A percentile compares a stretch with the other conserved stretches of the same genome.
Conservation (phyloP, 2,797 vertebrate genomes). For the Phataginus tricuspis region DNA sequence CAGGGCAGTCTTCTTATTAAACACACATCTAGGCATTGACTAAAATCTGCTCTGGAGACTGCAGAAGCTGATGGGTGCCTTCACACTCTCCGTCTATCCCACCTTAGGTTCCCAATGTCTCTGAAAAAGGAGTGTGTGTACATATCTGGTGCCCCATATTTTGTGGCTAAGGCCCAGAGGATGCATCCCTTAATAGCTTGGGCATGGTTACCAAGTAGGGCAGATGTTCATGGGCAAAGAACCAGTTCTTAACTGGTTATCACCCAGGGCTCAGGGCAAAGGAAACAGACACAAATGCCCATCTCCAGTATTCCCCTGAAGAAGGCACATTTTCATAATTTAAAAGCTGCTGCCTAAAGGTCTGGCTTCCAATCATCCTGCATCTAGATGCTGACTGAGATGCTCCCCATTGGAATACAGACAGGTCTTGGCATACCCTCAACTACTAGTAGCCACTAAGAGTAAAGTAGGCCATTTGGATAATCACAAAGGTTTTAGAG, state of each 20-base stretch:
- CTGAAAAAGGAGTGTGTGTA: not conserved
- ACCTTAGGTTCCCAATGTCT: not conserved
- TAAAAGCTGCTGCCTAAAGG: not conserved
- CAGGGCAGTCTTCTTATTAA: not conserved
- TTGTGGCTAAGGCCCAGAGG: not conserved
- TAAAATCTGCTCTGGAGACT: not conserved
- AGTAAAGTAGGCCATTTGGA: not conserved
- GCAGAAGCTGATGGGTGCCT: not conserved
- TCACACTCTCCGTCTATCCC: not conserved
- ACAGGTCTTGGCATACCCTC: not conserved
- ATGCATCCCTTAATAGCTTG: not conserved
- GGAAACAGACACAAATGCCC: not conserved
- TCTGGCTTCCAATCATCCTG: not conserved
- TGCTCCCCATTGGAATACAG: not conserved
- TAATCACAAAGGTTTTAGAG: not conserved
- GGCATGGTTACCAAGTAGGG: not conserved
- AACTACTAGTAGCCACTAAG: not conserved
- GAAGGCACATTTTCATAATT: not conserved
- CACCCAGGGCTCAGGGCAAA: not conserved
- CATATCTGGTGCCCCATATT: not conserved
- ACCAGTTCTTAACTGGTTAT: not conserved
- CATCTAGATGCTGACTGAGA: not conserved
- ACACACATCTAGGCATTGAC: not conserved
- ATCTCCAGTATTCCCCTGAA: not conserved
- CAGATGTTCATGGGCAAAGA: not conserved